These are phyloP conservation scores for Crotalus tigris DNA, from an alignment of 2,113 vertebrate genomes.

Conservation along the genomic window DNA sequence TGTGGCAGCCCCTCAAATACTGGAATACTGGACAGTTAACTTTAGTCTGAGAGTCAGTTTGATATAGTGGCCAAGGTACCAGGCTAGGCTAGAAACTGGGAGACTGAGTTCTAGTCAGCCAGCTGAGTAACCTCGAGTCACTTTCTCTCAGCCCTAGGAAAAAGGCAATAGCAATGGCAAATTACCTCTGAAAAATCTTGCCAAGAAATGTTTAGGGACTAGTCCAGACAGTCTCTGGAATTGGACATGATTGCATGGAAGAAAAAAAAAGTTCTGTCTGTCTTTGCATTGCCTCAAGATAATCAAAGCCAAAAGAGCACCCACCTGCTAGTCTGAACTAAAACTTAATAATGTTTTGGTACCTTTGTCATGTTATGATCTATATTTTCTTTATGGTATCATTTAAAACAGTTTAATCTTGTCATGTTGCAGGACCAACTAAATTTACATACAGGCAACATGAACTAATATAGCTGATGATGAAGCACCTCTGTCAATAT, in stretches of 20 bases:
- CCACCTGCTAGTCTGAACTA: neutral
- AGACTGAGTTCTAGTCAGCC: neutral
- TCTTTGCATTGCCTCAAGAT: neutral
- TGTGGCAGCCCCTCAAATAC: neutral
- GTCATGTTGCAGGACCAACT: neutral
- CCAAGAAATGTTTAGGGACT: neutral
- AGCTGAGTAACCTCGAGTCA: neutral
- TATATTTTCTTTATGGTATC: neutral
- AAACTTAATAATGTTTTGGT: neutral
- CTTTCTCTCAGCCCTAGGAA: neutral
- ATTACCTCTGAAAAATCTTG: neutral
- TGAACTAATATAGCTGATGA: neutral
- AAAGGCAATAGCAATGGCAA: neutral
- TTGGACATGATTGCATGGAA: neutral
- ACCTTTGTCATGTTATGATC: neutral
- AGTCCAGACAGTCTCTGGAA: neutral
- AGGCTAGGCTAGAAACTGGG: neutral
- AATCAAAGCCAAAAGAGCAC: neutral
- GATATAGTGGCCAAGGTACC: neutral
- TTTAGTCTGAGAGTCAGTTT: neutral
- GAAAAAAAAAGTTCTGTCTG: neutral
- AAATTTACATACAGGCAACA: neutral
- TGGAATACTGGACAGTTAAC: neutral
- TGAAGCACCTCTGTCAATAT: neutral
- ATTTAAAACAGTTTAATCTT: neutral